Percentiles rank a stretch among this genome's conserved stretches.
These are phyloP conservation scores for Coptotermes formosanus DNA, from an alignment of 1,140 invertebrate genomes.

Conservation along the genomic window DNA sequence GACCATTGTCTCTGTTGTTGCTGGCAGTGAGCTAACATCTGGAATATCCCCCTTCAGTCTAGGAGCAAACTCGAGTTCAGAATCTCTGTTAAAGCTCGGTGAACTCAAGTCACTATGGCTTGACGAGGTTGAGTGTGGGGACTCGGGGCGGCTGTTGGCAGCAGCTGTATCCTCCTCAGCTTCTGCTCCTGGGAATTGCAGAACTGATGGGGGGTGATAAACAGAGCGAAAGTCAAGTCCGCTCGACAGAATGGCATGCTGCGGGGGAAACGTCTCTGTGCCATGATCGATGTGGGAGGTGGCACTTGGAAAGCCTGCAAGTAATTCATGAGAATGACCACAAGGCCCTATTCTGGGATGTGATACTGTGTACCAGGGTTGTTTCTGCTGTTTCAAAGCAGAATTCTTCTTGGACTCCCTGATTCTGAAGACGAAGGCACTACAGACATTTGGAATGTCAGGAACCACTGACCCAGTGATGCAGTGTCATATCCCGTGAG, in stretches of 20 bases:
- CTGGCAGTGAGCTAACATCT: conserved; percentile 34
- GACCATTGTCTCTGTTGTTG: conserved; percentile 40
- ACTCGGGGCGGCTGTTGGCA: conserved; percentile 53
- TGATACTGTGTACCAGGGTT: no score
- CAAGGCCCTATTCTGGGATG: no score
- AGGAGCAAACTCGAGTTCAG: conserved; percentile 56
- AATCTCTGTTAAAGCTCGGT: conserved; percentile 65
- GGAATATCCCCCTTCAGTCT: conserved; percentile 30
- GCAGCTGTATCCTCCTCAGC: conserved; percentile 45
- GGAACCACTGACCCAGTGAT: no score
- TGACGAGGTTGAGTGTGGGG: conserved; percentile 63
- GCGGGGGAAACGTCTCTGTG: not conserved
- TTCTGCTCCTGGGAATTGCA: conserved; percentile 67
- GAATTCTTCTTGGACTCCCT: no score
- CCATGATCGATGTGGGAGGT: conserved; percentile 22
- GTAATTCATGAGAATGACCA: not conserved
- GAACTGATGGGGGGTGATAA: conserved; percentile 69
- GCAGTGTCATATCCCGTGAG: no score
- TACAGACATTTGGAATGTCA: no score
- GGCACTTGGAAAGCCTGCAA: conserved; percentile 23
- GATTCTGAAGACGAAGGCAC: no score
- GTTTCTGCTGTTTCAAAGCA: no score
- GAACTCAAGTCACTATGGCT: conserved; percentile 67
- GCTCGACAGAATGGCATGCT: conserved; percentile 62
- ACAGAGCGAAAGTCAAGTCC: conserved; percentile 77